Conservation (phyloP, 2,888 invertebrate genomes). For the Mesorhabditis belari region DNA sequence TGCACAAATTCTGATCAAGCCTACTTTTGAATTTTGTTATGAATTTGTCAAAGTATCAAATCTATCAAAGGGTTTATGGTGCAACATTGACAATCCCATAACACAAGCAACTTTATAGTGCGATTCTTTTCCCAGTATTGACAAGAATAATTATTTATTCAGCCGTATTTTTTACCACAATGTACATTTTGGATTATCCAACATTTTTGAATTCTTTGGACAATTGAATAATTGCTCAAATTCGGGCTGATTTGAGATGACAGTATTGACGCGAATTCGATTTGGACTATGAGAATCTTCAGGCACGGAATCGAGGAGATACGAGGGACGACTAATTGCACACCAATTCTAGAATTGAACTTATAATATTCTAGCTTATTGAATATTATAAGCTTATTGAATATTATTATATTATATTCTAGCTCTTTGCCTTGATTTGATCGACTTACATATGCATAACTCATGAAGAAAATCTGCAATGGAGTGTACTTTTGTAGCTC, state of each 20-base stretch:
- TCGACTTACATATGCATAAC: constrained; percentile 4
- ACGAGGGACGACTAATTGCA: neutral
- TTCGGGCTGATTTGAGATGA: constrained; percentile 10
- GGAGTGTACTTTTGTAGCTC: constrained; percentile 5
- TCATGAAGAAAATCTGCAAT: constrained; percentile 8
- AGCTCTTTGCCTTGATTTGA: neutral
- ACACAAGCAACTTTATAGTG: no score
- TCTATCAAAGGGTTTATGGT: no score
- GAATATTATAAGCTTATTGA: neutral
- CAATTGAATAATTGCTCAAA: constrained; percentile 6
- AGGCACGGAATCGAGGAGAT: constrained; percentile 2
- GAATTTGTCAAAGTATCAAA: no score
- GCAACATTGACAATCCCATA: no score
- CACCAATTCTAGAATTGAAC: constrained; percentile 13
- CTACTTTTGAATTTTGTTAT: no score
- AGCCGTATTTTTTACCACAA: no score
- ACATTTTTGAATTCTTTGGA: constrained; percentile 3
- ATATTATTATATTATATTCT: neutral
- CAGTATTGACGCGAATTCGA: constrained; percentile 6
- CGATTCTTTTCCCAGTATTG: no score
- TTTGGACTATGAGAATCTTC: constrained; percentile 5
- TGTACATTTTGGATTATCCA: constrained; percentile 5
- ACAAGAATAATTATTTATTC: no score
- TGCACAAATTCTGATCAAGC: no score
- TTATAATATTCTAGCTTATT: neutral